Base-by-base conservation (phyloP, 2,797 vertebrate species). In the Aeoliscus strigatus region DNA sequence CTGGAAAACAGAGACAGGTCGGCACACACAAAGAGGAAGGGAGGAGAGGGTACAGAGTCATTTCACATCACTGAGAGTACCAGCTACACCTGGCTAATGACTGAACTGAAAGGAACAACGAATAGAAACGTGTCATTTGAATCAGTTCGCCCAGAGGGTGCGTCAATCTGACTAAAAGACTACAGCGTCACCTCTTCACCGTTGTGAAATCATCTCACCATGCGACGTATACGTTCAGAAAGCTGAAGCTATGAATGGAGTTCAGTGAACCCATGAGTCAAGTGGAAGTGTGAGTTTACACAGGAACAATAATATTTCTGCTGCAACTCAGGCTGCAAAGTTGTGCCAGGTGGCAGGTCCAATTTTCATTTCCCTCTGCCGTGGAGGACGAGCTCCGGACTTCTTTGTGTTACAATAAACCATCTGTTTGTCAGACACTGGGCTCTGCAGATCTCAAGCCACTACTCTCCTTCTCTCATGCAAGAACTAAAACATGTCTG, bases 1-100 rank as follows among this genome's bases (percentile, higher is more conserved):
- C 96, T 96, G 70, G 24, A 57, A 71, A 14, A 61, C 60, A 60
- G 14, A 59, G 29, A 62, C 33, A 17, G 39, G 64, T 46, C 30
- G 45, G 14, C 8, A 13, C 31, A 43, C 15, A n/a, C n/a, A n/a
- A 27, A 14, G 27, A 38, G 34, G 53, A 11, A 13, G 17, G 10
- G 11, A 18, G 37, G 39, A 37, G 9, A 27, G 56, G 28, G 16
- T 4, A 14, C 12, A 18, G 12, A 57, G 9, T 54, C 13, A 66
- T 47, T 39, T 67, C 38, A 59, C 40, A 66, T 41, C 5, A 27
- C 23, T 66, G 35, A 72, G 37, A 26, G 61, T 27, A 57, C 45
- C 28, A 10, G 42, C 47, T 17, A 63, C 31, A 39, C 23, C 30
- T n/a, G n/a, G n/a, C n/a, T n/a, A n/a, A n/a, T n/a, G n/a, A n/a